Evolutionary conservation across 2,797 vertebrate genomes (phyloP), one percentile per base, ranked within the genome.

Genomic region (Glyptemys insculpta): DNA sequence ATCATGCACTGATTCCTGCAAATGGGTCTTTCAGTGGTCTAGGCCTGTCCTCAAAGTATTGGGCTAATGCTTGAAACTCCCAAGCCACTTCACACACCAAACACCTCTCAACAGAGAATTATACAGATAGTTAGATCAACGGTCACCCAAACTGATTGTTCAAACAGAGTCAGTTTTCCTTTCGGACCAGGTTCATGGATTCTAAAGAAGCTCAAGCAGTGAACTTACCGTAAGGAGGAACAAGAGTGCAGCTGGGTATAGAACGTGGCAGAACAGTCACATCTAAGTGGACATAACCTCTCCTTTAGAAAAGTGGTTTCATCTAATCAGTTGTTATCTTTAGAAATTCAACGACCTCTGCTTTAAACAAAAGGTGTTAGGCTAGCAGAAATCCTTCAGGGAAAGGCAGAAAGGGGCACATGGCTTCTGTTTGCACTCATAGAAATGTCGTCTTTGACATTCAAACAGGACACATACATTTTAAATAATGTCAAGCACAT

Each of bases 141-240:
- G 53, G 37, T 37, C 68, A 37, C 88, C 94, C 87, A 92, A 97
- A 93, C 37, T 52, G 83, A 91, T 96, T 3, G 37, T 94, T 95
- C 87, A 95, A 15, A 23, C 29, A 57, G 92, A 81, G 76, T 87
- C 81, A 91, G 95, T 85, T 92, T 97, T 95, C 94, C 96, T 97
- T 97, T 94, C 93, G 93, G 93, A 96, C 90, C 93, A 94, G 96
- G 95, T 95, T 82, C 94, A 96, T 72, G 94, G 88, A 96, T 96
- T 97, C 95, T 91, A 96, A 53, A 81, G 83, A 96, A 96, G 54
- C 21, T 54, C 54, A 54, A 54, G 96, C 91, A 96, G 96, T 95
- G 91, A 96, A 98, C 97, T 98, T 98, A 98, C 97, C 97, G 97
- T 97, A 96, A 96, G 93, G 97, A 96, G 96, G 95, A 97, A 97